A percentile compares a stretch with the other conserved stretches of the same genome.
phyloP scores from a whole-genome alignment of 64 coral and sea anemone species.

The Cladopsammia gracilis region DNA sequence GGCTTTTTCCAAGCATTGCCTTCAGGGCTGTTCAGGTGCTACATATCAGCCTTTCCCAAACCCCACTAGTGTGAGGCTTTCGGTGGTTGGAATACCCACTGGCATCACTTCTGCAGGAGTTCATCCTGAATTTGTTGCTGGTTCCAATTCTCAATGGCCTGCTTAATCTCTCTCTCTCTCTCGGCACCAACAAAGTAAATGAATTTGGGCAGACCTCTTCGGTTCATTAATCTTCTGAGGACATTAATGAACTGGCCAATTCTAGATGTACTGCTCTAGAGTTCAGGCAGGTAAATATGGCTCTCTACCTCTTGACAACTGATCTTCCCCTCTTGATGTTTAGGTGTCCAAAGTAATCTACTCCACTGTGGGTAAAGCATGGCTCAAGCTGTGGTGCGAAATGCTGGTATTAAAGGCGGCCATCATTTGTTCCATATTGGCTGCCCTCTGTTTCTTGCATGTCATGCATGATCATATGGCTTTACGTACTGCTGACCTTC shows the following conservation, averaged over 20 bases:
- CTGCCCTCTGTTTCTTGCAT: too few species aligned
- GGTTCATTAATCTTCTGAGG: constrained; percentile 37
- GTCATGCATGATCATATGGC: too few species aligned
- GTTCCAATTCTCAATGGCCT: constrained; percentile 37
- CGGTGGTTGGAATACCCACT: constrained; percentile 52
- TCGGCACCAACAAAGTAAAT: too few species aligned
- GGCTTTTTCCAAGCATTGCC: constrained; percentile 40
- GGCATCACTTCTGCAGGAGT: constrained; percentile 45
- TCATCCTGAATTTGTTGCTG: constrained; percentile 50
- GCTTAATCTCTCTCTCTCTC: constrained; percentile 58
- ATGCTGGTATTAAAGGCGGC: too few species aligned
- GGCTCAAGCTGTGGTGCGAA: not conserved
- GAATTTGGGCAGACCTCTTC: constrained; percentile 45
- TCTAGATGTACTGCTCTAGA: constrained; percentile 1
- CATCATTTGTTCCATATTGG: too few species aligned
- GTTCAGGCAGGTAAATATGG: constrained; percentile 10
- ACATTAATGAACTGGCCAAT: constrained; percentile 15
- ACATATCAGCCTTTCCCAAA: constrained; percentile 45
- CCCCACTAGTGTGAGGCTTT: constrained; percentile 41
- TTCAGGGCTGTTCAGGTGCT: constrained; percentile 34
- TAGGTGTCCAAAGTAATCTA: not conserved
- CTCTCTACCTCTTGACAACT: not conserved
- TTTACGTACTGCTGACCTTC: too few species aligned
- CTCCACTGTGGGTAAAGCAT: not conserved
- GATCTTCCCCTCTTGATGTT: not conserved